Evolutionary conservation across 2,888 invertebrate genomes (phyloP).

Genomic region (Eupithecia inturbata): DNA sequence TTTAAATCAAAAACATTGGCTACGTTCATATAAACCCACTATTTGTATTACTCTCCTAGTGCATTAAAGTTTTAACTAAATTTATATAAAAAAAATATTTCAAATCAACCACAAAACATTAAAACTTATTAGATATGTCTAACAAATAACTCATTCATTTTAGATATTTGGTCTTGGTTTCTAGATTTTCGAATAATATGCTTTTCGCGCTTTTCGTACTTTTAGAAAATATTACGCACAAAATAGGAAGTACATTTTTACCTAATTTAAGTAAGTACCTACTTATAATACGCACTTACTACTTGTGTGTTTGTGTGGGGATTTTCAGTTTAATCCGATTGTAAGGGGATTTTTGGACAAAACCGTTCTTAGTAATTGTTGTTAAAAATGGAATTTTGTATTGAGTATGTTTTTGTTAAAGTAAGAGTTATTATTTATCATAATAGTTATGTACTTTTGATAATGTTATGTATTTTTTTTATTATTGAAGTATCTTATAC

Average conservation of each 20-base stretch:
- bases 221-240: constrained; percentile 30
- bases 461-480: neutral
- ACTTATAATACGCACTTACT: neutral
- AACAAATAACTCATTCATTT: no score
- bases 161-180: no score
- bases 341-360: no score
- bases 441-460: neutral
- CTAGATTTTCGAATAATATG: no score
- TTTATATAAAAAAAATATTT: no score
- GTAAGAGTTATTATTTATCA: neutral
- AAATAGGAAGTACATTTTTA: neutral
- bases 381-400: neutral
- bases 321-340: no score
- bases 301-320: neutral
- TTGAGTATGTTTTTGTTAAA: neutral
- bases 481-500: neutral
- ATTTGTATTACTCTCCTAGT: no score
- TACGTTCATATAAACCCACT: no score
- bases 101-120: no score
- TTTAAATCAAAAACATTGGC: no score
- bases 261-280: neutral
- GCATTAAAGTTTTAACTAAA: no score
- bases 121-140: no score
- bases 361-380: neutral
- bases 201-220: constrained; percentile 25